Percentiles rank a stretch among this genome's conserved stretches.
Conservation (phyloP, 2,113 vertebrate genomes). For the Psettodes erumei region DNA sequence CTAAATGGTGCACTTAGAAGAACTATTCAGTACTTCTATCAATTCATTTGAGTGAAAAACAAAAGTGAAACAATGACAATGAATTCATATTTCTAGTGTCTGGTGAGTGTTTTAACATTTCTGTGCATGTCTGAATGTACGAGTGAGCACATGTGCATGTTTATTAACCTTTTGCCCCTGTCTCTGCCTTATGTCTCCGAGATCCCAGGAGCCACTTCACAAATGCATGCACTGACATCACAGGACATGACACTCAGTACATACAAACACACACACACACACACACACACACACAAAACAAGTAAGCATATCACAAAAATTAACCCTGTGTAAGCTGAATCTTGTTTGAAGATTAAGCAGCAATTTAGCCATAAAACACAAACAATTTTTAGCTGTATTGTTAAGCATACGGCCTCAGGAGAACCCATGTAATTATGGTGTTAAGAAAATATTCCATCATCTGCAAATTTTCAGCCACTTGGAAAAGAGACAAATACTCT, state of each 20-base stretch:
- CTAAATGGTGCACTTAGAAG: neutral
- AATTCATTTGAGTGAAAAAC: conserved; percentile 19
- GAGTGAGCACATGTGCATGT: conserved; percentile 49
- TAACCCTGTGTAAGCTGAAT: neutral
- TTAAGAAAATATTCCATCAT: conserved; percentile 35
- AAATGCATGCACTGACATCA: conserved; percentile 48
- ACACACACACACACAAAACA: neutral
- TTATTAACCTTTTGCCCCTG: conserved; percentile 74
- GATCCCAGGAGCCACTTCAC: conserved; percentile 63
- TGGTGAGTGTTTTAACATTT: conserved; percentile 46
- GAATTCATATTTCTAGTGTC: conserved; percentile 14
- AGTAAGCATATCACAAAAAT: neutral
- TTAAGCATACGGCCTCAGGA: conserved; percentile 16
- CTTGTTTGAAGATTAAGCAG: conserved; percentile 24
- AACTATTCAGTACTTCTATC: neutral
- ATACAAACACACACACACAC: conserved; percentile 17
- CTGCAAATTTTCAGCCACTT: conserved; percentile 20
- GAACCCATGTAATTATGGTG: conserved; percentile 12
- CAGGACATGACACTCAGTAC: conserved; percentile 18
- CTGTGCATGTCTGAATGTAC: conserved; percentile 17
- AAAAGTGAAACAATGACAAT: conserved; percentile 21
- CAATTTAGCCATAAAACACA: conserved; percentile 7
- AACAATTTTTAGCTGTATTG: neutral
- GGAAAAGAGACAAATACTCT: conserved; percentile 24
- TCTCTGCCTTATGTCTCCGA: conserved; percentile 74